Evolutionary conservation across 2,113 vertebrate species (phyloP).

Genomic region (Coryphaenoides rupestris): DNA sequence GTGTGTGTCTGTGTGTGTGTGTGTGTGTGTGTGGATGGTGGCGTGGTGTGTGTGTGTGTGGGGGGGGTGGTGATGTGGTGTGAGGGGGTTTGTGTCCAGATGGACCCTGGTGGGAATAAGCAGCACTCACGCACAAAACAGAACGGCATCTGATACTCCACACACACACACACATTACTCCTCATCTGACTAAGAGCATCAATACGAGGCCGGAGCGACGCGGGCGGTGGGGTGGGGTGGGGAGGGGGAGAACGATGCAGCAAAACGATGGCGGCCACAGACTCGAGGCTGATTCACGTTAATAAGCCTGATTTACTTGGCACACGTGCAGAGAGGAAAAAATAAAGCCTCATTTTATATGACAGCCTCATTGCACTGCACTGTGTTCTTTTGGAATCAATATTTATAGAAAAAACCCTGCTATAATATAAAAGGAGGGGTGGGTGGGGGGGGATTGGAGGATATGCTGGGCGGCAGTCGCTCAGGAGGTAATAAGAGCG

Average conservation of each 20-base stretch:
- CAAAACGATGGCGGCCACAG: constrained; percentile 10
- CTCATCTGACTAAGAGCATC: constrained; percentile 55
- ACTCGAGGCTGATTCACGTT: constrained; percentile 41
- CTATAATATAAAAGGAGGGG: constrained; percentile 41
- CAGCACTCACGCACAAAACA: constrained; percentile 47
- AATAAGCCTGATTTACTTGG: constrained; percentile 46
- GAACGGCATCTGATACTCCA: constrained; percentile 56
- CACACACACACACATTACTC: constrained; percentile 38
- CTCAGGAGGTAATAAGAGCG: no score
- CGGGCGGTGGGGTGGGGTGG: no score
- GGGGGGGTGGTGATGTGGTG: no score
- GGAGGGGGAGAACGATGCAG: no score
- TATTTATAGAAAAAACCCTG: constrained; percentile 34
- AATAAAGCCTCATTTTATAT: constrained; percentile 56
- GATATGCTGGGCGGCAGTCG: no score
- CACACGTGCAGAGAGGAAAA: constrained; percentile 28
- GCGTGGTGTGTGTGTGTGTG: no score
- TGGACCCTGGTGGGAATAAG: constrained; percentile 47
- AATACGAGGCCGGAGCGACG: constrained; percentile 35
- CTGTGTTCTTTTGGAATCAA: constrained; percentile 60
- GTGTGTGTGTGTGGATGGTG: no score
- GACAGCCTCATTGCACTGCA: constrained; percentile 58
- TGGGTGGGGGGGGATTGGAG: constrained; percentile 46
- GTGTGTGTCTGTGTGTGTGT: no score
- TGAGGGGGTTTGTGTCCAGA: constrained; percentile 32